Percentiles rank a stretch among this genome's conserved stretches.
Conservation (phyloP, 2,888 invertebrate species). For the Tiphia femorata region DNA sequence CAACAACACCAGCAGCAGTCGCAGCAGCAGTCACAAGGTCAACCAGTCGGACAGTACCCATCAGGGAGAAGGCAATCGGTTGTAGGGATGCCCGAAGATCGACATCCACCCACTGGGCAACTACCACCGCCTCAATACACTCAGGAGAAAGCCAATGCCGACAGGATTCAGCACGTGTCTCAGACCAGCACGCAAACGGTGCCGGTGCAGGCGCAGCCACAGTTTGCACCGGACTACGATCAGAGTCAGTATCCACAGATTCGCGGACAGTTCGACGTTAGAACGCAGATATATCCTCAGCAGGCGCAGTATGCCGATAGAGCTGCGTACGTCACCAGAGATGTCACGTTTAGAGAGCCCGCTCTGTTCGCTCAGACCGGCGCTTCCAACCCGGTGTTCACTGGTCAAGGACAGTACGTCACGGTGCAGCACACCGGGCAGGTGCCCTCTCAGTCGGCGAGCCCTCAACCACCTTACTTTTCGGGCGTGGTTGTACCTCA, state of each 20-base stretch:
- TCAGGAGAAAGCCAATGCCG: constrained; percentile 49
- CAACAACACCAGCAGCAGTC: constrained; percentile 4
- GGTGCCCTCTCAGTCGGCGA: constrained; percentile 57
- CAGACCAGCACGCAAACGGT: constrained; percentile 61
- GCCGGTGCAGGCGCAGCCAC: constrained; percentile 61
- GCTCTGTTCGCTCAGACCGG: constrained; percentile 53
- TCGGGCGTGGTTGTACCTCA: constrained; percentile 56
- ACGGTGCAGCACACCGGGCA: constrained; percentile 57
- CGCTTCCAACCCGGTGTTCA: constrained; percentile 51
- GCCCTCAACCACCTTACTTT: constrained; percentile 61
- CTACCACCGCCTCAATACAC: constrained; percentile 53
- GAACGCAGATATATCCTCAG: constrained; percentile 59
- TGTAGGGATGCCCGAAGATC: constrained; percentile 53
- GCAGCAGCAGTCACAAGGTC: constrained; percentile 12
- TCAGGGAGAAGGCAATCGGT: constrained; percentile 48
- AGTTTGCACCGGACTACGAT: constrained; percentile 59
- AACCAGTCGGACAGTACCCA: constrained; percentile 35
- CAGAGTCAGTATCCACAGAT: constrained; percentile 60
- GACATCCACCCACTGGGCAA: constrained; percentile 54
- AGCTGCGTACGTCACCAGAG: constrained; percentile 61
- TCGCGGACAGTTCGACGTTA: constrained; percentile 57
- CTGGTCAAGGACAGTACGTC: constrained; percentile 59
- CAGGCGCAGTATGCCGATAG: constrained; percentile 56
- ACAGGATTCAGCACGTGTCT: constrained; percentile 57
- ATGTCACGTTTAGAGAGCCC: constrained; percentile 58